Conservation (phyloP, 2,797 vertebrate species). For the Microctenopoma stevenorrisi region DNA sequence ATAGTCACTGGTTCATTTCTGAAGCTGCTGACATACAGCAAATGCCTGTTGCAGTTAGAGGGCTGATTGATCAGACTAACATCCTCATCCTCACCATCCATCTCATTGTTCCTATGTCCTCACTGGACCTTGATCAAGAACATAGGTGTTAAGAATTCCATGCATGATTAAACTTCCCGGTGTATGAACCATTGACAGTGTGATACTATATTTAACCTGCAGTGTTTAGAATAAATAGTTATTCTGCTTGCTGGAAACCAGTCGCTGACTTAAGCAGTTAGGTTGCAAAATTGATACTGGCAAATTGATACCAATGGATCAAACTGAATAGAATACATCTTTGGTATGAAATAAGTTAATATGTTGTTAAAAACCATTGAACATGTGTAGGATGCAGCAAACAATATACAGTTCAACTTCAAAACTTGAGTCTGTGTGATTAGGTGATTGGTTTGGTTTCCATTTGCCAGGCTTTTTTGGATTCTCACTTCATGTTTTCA, state of each 20-base stretch:
- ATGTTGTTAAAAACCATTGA: not conserved
- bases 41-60: constrained; percentile 33
- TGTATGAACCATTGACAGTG: not conserved
- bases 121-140: not conserved
- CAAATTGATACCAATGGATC: not conserved
- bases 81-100: not conserved
- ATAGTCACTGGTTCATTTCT: constrained; percentile 7
- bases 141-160: not conserved
- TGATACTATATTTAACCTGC: not conserved
- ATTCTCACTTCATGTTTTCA: constrained; percentile 3
- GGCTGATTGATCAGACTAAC: constrained; percentile 45
- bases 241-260: not conserved
- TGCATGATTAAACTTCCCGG: not conserved
- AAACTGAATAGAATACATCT: constrained; percentile 1
- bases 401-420: not conserved
- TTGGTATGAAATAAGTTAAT: not conserved
- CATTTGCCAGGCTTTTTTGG: constrained; percentile 4
- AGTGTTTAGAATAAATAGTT: not conserved
- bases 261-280: not conserved
- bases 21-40: constrained; percentile 22
- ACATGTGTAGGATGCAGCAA: not conserved
- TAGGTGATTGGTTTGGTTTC: not conserved
- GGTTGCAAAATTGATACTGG: too few relatives aligned
- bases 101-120: constrained; percentile 25
- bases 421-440: not conserved